These are phyloP conservation scores for Chaetophractus vellerosus DNA, from an alignment of 2,797 vertebrate species.

Conservation along the genomic window DNA sequence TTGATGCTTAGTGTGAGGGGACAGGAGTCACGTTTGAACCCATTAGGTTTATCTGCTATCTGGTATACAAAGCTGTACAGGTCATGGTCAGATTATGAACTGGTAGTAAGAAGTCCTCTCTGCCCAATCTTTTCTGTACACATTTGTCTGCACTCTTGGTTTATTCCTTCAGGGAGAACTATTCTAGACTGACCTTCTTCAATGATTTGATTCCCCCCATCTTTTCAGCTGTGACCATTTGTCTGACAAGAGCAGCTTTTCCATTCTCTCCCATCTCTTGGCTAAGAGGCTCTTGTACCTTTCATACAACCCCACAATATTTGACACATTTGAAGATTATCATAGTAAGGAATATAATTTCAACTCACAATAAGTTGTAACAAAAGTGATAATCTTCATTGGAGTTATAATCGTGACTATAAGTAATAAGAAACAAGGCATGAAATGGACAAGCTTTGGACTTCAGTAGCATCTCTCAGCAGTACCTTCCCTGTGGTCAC, in stretches of 20 bases:
- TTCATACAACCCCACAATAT: constrained; percentile 5
- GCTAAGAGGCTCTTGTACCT: background rate
- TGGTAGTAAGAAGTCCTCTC: background rate
- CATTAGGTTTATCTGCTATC: background rate
- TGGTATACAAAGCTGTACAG: background rate
- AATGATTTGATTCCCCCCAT: background rate
- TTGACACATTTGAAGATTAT: background rate
- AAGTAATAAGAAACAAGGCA: constrained; percentile 18
- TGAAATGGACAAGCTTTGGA: background rate
- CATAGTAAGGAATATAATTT: constrained; percentile 24
- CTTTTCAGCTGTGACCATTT: background rate
- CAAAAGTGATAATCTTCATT: background rate
- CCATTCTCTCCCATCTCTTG: background rate
- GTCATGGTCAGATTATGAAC: constrained; percentile 40
- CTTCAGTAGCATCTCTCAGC: background rate
- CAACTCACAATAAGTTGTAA: constrained; percentile 45
- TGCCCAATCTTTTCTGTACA: constrained; percentile 14
- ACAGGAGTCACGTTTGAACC: background rate
- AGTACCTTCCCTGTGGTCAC: background rate
- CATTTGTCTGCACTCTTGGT: background rate
- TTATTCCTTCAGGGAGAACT: constrained; percentile 25
- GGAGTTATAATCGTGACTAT: background rate
- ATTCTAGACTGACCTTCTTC: constrained; percentile 18
- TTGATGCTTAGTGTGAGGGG: background rate
- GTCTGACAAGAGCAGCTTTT: background rate